Conservation (phyloP, 92 coral and sea anemone species). For the Porites divaricata region DNA sequence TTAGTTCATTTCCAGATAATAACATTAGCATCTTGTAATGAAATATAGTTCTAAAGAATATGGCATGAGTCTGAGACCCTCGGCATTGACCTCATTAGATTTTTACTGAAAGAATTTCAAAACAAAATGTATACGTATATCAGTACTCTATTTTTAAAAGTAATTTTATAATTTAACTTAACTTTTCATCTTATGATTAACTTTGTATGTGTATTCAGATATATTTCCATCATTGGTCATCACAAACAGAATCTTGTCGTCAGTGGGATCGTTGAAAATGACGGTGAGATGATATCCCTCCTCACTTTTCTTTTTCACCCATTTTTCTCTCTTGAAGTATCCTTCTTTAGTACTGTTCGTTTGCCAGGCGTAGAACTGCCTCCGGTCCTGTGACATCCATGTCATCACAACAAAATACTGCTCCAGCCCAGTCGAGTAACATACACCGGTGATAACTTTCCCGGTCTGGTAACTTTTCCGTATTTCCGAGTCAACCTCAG, state of each 20-base stretch:
- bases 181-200: background rate
- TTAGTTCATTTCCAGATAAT: no score
- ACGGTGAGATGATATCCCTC: slow-evolving; percentile 2
- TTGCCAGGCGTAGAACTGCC: background rate
- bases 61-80: background rate
- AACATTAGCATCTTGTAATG: no score
- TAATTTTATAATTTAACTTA: no score
- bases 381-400: no score
- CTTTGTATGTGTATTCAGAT: background rate
- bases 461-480: background rate
- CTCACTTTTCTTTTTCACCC: background rate
- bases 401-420: slow-evolving; percentile 10
- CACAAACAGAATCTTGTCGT: background rate
- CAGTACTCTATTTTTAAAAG: background rate
- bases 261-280: background rate
- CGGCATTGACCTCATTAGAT: no score
- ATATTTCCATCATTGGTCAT: background rate
- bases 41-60: no score
- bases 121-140: no score
- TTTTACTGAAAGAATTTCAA: background rate
- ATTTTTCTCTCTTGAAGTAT: background rate
- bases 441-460: background rate
- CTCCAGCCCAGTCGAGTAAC: background rate
- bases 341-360: background rate
- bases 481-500: no score